A percentile compares a stretch with the other conserved stretches of the same genome.
phyloP scores from a whole-genome alignment of 2,113 vertebrate species.

The Hippocampus zosterae region DNA sequence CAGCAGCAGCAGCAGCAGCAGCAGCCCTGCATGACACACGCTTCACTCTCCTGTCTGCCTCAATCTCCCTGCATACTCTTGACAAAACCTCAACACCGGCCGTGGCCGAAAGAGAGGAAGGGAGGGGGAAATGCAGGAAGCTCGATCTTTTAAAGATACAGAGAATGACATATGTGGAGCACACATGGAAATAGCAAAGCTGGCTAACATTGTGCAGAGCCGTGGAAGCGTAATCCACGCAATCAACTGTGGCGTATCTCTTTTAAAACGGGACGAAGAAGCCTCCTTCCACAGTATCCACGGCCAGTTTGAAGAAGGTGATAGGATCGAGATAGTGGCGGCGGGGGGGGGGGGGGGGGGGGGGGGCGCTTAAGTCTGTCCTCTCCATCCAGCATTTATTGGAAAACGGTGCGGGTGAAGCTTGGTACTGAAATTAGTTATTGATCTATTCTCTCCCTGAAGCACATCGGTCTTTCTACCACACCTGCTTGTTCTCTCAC shows the following conservation, averaged over 20 bases:
- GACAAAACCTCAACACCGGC: conserved; percentile 66
- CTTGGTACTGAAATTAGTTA: conserved; percentile 75
- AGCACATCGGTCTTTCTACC: conserved; percentile 67
- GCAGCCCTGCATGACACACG: conserved; percentile 65
- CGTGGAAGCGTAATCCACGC: conserved; percentile 44
- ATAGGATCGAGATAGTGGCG: conserved; percentile 60
- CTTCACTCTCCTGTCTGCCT: conserved; percentile 72
- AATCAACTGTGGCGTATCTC: conserved; percentile 38
- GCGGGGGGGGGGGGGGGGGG: conserved; percentile 45
- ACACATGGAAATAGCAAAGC: conserved; percentile 47
- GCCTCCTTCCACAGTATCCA: conserved; percentile 45
- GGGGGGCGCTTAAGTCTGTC: conserved; percentile 52
- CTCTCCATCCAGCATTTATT: conserved; percentile 71
- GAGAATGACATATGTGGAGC: conserved; percentile 43
- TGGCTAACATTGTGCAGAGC: conserved; percentile 43
- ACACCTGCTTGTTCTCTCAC: conserved; percentile 65
- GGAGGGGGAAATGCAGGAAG: conserved; percentile 34
- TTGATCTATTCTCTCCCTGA: conserved; percentile 72
- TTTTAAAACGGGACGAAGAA: conserved; percentile 6
- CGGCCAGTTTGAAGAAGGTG: conserved; percentile 51
- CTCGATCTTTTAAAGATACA: conserved; percentile 51
- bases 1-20: conserved; percentile 54
- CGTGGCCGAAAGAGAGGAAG: conserved; percentile 33
- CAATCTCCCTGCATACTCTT: conserved; percentile 59
- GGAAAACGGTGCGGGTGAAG: conserved; percentile 71